These are phyloP conservation scores for Chlorodrepanis virens DNA, from an alignment of 2,113 vertebrate species.

Conservation along the genomic window DNA sequence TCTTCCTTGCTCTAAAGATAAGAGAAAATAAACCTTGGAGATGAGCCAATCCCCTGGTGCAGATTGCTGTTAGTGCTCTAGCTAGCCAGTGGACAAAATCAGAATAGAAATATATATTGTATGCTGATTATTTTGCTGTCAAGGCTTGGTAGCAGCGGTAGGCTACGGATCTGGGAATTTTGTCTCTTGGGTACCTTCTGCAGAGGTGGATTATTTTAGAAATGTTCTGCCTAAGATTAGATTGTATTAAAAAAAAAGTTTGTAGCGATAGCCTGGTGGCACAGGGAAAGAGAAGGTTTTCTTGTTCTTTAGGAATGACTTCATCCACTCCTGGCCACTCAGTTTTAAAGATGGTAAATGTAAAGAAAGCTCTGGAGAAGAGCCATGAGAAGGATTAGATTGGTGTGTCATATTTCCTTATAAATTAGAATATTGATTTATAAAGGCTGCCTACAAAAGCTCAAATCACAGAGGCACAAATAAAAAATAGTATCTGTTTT, in stretches of 20 bases:
- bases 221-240: constrained; percentile 22
- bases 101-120: constrained; percentile 47
- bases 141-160: constrained; percentile 21
- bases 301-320: not conserved
- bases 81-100: constrained; percentile 49
- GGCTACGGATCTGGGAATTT: not conserved
- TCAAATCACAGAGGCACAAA: not conserved
- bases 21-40: constrained; percentile 75
- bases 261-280: not conserved
- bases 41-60: constrained; percentile 39
- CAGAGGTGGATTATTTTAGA: constrained; percentile 48
- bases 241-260: constrained; percentile 17
- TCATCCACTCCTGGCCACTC: not conserved
- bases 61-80: constrained; percentile 55
- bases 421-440: not conserved
- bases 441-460: not conserved
- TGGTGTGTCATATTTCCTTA: not conserved
- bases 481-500: not conserved
- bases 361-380: not conserved
- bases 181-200: constrained; percentile 21
- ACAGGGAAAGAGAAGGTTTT: not conserved
- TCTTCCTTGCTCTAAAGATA: constrained; percentile 65
- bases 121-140: constrained; percentile 44
- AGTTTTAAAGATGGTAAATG: not conserved
- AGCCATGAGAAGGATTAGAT: not conserved